phyloP scores from a whole-genome alignment of 2,888 invertebrate genomes.

The Caenorhabditis doughertyi region DNA sequence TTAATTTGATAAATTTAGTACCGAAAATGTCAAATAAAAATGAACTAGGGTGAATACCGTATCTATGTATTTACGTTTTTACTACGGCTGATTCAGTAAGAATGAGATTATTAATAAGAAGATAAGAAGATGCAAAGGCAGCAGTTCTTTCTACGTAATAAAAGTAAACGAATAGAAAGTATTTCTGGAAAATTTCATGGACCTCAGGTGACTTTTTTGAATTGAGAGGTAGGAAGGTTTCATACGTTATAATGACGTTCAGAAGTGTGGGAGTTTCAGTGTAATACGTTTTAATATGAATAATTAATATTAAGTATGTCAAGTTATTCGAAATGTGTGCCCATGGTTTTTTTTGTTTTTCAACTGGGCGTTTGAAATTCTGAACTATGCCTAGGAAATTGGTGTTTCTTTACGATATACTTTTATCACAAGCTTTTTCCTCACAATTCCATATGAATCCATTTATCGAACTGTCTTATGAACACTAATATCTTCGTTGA shows the following conservation, averaged over 20 bases:
- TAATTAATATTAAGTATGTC: too few species aligned
- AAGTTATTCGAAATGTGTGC: too few species aligned
- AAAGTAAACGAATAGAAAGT: constrained; percentile 7
- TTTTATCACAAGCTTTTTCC: too few species aligned
- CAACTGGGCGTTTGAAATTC: too few species aligned
- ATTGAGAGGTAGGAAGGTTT: background rate
- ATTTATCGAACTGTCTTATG: background rate
- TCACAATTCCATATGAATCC: background rate
- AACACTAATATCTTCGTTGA: background rate
- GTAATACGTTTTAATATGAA: too few species aligned
- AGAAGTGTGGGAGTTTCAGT: too few species aligned
- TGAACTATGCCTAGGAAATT: too few species aligned
- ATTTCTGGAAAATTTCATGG: background rate
- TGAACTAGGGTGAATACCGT: background rate
- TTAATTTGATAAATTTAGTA: background rate
- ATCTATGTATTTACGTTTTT: background rate
- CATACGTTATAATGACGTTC: background rate
- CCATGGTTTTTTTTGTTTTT: too few species aligned
- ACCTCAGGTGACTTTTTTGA: background rate
- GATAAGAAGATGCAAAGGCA: constrained; percentile 18
- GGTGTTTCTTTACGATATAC: too few species aligned
- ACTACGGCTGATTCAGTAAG: constrained; percentile 23
- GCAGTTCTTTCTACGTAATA: background rate
- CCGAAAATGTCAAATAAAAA: background rate
- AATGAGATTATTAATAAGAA: constrained; percentile 2